phyloP scores from a whole-genome alignment of 2,113 vertebrate genomes.

The Buteo buteo region DNA sequence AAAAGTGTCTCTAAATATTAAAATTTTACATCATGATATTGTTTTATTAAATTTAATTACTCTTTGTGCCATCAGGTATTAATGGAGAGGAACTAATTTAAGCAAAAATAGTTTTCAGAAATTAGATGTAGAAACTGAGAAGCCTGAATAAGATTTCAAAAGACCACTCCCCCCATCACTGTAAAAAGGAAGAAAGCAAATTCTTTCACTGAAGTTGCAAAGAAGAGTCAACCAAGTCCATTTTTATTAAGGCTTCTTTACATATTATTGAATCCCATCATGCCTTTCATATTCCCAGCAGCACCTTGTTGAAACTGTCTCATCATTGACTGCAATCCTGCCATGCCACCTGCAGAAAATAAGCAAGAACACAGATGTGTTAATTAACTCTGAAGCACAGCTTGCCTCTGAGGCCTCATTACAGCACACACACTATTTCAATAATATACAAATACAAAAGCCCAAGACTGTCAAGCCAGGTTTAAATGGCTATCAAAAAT shows the following conservation, averaged over 20 bases:
- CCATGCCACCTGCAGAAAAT: conserved; percentile 88
- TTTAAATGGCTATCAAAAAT: background rate
- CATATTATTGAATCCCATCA: conserved; percentile 99
- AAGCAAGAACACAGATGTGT: background rate
- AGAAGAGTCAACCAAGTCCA: conserved; percentile 64
- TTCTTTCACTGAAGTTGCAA: conserved; percentile 65
- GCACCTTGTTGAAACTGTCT: conserved; percentile 98
- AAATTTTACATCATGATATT: conserved; percentile 76
- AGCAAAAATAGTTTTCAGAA: conserved; percentile 75
- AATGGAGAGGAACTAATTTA: conserved; percentile 63
- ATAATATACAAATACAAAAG: background rate
- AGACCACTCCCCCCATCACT: conserved; percentile 28
- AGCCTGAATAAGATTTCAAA: conserved; percentile 50
- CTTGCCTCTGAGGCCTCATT: background rate
- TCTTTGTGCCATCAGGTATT: conserved; percentile 64
- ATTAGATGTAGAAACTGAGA: conserved; percentile 63
- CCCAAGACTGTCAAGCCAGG: background rate
- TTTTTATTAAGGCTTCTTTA: conserved; percentile 82
- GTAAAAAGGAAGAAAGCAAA: conserved; percentile 70
- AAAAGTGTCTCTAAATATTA: conserved; percentile 76
- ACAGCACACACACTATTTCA: background rate
- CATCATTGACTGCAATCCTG: conserved; percentile 99
- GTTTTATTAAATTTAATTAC: conserved; percentile 65
- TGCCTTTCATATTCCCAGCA: conserved; percentile 99
- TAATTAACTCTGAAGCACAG: background rate